Evolutionary conservation across 2,113 vertebrate species (phyloP).

Genomic region (Cyanoramphus novaezelandiae): DNA sequence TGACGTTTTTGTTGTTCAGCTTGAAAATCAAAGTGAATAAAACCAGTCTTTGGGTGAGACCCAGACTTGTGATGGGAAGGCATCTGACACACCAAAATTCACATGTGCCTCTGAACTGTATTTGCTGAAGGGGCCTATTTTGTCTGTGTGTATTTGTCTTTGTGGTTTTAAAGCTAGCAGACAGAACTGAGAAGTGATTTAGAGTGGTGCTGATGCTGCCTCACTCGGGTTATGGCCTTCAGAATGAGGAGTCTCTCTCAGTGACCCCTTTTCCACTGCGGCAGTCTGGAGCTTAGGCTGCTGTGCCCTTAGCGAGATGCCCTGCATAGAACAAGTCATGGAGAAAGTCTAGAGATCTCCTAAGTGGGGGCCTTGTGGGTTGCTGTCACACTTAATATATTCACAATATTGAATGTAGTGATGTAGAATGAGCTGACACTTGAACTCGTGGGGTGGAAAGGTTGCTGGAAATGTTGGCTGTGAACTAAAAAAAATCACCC

Average conservation of each 20-base stretch:
- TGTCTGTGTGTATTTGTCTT: neutral
- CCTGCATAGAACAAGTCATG: neutral
- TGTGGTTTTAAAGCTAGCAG: neutral
- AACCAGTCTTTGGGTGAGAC: neutral
- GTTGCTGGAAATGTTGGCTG: neutral
- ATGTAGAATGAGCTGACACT: neutral
- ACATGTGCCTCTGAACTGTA: neutral
- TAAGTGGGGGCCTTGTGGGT: neutral
- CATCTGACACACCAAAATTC: neutral
- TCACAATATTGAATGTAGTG: neutral
- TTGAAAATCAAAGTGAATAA: neutral
- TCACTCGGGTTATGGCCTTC: neutral
- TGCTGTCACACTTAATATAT: conserved; percentile 20
- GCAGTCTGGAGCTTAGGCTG: neutral
- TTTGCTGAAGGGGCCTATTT: neutral
- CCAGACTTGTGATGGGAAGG: neutral
- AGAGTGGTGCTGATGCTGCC: neutral
- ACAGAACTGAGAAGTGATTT: neutral
- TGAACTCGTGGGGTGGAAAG: neutral
- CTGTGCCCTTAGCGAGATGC: neutral
- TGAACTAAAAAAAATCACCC: neutral
- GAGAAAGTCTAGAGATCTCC: neutral
- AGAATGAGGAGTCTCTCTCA: neutral
- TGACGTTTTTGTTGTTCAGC: neutral
- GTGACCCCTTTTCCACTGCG: neutral